Percentiles rank a stretch among this genome's conserved stretches.
Evolutionary conservation across 2,888 invertebrate genomes (phyloP).

Genomic region (Hydrotaea cyrtoneurina): DNA sequence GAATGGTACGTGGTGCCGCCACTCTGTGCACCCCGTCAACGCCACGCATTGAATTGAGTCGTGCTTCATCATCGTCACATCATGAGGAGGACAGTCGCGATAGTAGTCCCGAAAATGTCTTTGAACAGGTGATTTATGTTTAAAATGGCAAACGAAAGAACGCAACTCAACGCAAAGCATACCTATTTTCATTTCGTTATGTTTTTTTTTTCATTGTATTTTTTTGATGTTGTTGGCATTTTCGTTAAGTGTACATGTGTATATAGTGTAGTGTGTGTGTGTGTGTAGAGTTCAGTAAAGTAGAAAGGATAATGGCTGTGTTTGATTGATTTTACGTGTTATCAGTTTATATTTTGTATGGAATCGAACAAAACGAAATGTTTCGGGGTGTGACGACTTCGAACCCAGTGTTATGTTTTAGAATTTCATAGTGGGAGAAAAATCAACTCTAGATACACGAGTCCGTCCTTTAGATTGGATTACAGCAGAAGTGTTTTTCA

Average conservation of each 20-base stretch:
- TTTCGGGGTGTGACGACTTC: too few relatives aligned
- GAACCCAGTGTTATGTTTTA: too few relatives aligned
- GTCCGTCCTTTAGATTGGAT: too few relatives aligned
- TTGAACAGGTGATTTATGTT: constrained; percentile 83
- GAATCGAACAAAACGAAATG: too few relatives aligned
- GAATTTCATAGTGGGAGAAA: too few relatives aligned
- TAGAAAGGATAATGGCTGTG: too few relatives aligned
- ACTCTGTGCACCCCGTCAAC: constrained; percentile 85
- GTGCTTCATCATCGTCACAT: constrained; percentile 93
- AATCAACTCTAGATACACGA: too few relatives aligned
- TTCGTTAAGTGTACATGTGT: not conserved
- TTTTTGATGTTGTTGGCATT: not conserved
- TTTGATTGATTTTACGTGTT: too few relatives aligned
- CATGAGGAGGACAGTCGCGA: constrained; percentile 89
- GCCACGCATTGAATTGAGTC: constrained; percentile 93
- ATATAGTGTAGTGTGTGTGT: not conserved
- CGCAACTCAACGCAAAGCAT: not conserved
- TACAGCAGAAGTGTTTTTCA: too few relatives aligned
- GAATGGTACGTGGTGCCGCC: constrained; percentile 68
- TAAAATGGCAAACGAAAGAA: constrained; percentile 25
- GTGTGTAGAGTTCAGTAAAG: too few relatives aligned
- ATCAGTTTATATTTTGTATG: too few relatives aligned
- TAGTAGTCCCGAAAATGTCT: constrained; percentile 91
- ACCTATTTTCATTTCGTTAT: constrained; percentile 4
- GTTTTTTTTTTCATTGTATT: not conserved